Evolutionary conservation across 2,113 vertebrate genomes (phyloP), one percentile per base, ranked within the genome.

Genomic region (Zapus hudsonius): DNA sequence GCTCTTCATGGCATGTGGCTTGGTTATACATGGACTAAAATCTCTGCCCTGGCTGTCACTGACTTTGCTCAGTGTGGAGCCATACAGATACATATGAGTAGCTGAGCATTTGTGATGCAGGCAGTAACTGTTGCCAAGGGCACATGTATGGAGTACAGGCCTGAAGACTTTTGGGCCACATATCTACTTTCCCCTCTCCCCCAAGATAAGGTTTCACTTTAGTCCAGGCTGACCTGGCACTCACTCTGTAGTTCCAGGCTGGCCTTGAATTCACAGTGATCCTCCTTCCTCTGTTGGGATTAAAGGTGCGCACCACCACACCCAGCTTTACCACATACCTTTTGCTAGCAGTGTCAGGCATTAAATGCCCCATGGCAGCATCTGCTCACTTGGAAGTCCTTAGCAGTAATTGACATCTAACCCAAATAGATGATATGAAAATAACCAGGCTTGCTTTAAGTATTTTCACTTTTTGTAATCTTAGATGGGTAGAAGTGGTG

Each of bases 381-480:
- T 11, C 59, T 61, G 5, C 33, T 36, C n/a, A n/a, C 16, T n/a
- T 80, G 27, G 11, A 79, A 40, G 59, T 92, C 42, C 38, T 82
- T 84, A 59, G 80, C 23, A 80, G n/a, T n/a, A n/a, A n/a, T n/a
- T n/a, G n/a, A n/a, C 40, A 38, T 89, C 42, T 89, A 74, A 73
- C 61, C 33, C 33, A 84, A 55, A 61, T 55, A 84, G 69, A 25
- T 19, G 10, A 73, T 55, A 33, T 19, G 36, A 90, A 79, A 36
- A 90, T 38, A 47, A 80, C 72, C 78, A 63, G 90, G 88, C 59
- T 80, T 57, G 13, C 36, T 80, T 80, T 31, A 75, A 52, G 15
- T 40, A 52, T 42, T 87, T 47, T 70, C 47, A 42, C 15, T 89
- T 93, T 61, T 89, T 74, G 25, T 89, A 9, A 38, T 75, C 38